Percentiles rank a stretch among this genome's conserved stretches.
Conservation (phyloP, 2,113 vertebrate genomes). For the Xiphorhynchus elegans region DNA sequence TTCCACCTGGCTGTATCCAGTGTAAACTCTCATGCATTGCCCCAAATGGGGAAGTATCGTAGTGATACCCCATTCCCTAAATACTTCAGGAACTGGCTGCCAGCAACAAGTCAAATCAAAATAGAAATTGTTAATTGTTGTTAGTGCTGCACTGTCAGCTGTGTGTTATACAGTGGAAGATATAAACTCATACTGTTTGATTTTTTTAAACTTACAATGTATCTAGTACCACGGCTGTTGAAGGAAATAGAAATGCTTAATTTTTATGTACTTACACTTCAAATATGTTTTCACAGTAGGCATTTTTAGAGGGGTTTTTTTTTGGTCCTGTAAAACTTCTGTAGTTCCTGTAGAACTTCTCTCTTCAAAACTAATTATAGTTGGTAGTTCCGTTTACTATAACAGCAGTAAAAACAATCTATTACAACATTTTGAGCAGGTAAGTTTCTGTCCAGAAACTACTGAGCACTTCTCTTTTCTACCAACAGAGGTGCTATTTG, state of each 20-base stretch:
- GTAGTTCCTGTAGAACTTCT: not conserved
- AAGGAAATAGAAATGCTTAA: not conserved
- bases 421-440: not conserved
- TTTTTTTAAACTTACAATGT: not conserved
- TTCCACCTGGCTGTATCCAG: not conserved
- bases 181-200: not conserved
- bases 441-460: not conserved
- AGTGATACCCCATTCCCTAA: not conserved
- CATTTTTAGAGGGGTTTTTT: not conserved
- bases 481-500: not conserved
- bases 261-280: not conserved
- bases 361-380: not conserved
- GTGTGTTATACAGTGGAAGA: fast-evolving
- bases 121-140: not conserved
- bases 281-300: not conserved
- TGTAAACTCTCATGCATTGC: not conserved
- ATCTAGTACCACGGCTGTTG: not conserved
- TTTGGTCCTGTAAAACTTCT: not conserved
- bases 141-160: not conserved
- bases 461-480: not conserved
- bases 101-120: not conserved
- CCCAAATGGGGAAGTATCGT: not conserved
- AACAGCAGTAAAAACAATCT: not conserved
- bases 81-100: not conserved
- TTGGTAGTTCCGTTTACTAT: not conserved